Conservation (phyloP, 2,888 invertebrate species). For the Cephonodes hylas region DNA sequence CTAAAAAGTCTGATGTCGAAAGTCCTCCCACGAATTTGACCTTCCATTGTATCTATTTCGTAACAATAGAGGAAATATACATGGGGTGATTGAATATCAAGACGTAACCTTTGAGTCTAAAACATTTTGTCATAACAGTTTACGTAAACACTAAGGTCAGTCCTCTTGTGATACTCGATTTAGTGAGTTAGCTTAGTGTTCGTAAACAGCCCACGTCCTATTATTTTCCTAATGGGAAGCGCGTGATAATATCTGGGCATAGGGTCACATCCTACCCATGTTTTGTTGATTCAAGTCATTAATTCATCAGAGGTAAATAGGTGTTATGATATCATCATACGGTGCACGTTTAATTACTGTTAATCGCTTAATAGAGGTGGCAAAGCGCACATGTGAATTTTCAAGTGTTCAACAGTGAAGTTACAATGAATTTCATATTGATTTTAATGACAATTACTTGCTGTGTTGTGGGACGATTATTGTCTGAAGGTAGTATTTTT, state of each 20-base stretch:
- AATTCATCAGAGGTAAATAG: constrained; percentile 50
- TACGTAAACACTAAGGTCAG: constrained; percentile 22
- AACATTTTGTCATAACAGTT: constrained; percentile 35
- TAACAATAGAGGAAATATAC: neutral
- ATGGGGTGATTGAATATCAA: constrained; percentile 38
- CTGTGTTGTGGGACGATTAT: constrained; percentile 32
- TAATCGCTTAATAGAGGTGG: constrained; percentile 49
- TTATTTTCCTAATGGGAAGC: constrained; percentile 46
- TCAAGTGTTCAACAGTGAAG: constrained; percentile 33
- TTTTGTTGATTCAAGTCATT: constrained; percentile 61
- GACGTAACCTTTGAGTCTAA: constrained; percentile 38
- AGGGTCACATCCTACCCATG: constrained; percentile 39
- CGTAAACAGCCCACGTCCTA: constrained; percentile 11
- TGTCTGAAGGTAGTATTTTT: constrained; percentile 22
- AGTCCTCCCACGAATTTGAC: constrained; percentile 21
- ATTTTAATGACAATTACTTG: constrained; percentile 31
- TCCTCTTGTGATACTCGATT: neutral
- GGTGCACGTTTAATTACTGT: constrained; percentile 41
- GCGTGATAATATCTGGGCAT: constrained; percentile 58
- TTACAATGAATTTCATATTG: constrained; percentile 30
- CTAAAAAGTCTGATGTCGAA: neutral
- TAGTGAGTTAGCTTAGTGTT: neutral
- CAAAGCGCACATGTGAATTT: constrained; percentile 50
- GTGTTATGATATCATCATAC: constrained; percentile 61
- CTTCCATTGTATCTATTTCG: constrained; percentile 29